These are phyloP conservation scores for Cacoxenus indagator DNA, from an alignment of 2,888 invertebrate species.

Conservation along the genomic window DNA sequence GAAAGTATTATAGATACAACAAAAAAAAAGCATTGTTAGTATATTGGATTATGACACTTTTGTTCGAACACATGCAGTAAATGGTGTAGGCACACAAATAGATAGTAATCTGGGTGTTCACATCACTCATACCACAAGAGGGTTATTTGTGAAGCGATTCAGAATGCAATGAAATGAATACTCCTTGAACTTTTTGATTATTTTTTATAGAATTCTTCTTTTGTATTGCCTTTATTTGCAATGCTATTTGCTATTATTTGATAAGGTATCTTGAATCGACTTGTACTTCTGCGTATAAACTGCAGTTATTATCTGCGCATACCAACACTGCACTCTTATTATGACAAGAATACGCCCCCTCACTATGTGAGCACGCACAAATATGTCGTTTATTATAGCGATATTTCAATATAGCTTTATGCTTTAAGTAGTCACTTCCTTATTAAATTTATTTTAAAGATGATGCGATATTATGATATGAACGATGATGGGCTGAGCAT, in stretches of 20 bases:
- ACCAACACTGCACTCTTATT: background rate
- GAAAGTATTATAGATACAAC: too few relatives aligned
- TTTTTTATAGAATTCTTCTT: too few relatives aligned
- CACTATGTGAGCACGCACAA: background rate
- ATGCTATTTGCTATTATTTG: background rate
- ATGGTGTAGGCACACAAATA: too few relatives aligned
- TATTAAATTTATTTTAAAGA: slow-evolving; percentile 46
- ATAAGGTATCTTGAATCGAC: background rate
- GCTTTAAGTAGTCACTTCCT: slow-evolving; percentile 56
- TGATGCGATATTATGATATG: background rate
- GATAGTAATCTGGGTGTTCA: too few relatives aligned
- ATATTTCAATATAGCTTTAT: background rate
- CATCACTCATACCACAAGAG: too few relatives aligned
- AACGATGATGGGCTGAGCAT: background rate
- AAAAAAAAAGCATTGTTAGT: too few relatives aligned
- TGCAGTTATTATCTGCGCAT: background rate
- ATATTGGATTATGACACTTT: too few relatives aligned
- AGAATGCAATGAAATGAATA: too few relatives aligned
- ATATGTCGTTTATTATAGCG: background rate
- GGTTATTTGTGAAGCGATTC: too few relatives aligned
- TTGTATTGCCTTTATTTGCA: background rate
- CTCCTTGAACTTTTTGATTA: too few relatives aligned
- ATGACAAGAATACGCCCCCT: background rate
- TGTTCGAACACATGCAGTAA: too few relatives aligned
- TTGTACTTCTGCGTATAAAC: background rate